Conservation (phyloP, 2,113 vertebrate species). For the Dendropsophus ebraccatus region DNA sequence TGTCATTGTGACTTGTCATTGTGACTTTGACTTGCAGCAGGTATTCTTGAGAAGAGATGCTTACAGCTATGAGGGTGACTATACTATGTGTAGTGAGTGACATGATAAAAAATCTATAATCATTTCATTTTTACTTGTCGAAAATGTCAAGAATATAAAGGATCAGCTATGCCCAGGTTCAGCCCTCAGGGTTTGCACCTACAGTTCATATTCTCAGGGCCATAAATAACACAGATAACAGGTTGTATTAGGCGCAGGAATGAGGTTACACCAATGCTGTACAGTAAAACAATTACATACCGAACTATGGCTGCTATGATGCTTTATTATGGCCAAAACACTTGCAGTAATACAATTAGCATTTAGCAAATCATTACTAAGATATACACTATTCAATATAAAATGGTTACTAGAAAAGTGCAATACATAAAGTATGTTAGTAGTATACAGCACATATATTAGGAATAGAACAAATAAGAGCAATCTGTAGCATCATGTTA, state of each 20-base stretch:
- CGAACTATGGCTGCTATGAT: neutral
- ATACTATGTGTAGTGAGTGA: slow-evolving; percentile 1
- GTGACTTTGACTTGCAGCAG: neutral
- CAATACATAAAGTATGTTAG: neutral
- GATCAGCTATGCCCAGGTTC: neutral
- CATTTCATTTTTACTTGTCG: neutral
- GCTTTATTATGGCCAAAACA: neutral
- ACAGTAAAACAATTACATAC: neutral
- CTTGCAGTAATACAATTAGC: neutral
- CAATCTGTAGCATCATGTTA: neutral
- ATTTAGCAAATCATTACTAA: neutral
- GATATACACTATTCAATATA: neutral
- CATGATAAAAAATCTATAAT: neutral
- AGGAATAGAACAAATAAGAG: neutral
- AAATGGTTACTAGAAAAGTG: neutral
- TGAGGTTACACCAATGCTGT: neutral
- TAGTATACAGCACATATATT: neutral
- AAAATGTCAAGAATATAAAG: neutral
- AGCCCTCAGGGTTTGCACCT: neutral
- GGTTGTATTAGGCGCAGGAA: neutral
- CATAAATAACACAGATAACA: slow-evolving; percentile 14
- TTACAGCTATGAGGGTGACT: neutral
- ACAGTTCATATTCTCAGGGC: neutral
- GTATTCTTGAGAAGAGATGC: neutral
- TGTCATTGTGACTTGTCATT: neutral